A percentile compares a stretch with the other conserved stretches of the same genome.
These are phyloP conservation scores for Agonopterix arenella DNA, from an alignment of 2,888 invertebrate genomes.

Conservation along the genomic window DNA sequence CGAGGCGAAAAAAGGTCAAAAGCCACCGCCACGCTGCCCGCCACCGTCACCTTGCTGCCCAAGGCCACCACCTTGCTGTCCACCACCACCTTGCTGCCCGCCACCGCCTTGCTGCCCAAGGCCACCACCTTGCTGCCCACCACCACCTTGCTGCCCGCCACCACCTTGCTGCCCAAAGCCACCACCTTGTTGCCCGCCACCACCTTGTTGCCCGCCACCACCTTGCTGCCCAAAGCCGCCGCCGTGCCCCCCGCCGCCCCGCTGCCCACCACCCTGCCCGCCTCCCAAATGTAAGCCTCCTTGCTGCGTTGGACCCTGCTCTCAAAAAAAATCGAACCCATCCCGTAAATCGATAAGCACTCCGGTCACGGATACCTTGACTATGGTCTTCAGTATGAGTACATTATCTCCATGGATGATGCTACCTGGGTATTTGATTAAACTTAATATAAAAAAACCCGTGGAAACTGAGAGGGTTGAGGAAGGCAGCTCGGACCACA, in stretches of 20 bases:
- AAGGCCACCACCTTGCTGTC: too few species aligned
- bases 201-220: not conserved
- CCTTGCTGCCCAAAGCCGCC: not conserved
- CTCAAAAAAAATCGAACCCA: not conserved
- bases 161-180: not conserved
- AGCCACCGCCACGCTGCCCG: too few species aligned
- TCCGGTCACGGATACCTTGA: too few species aligned
- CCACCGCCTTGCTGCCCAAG: constrained; percentile 4
- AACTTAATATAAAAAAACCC: too few species aligned
- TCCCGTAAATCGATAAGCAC: too few species aligned
- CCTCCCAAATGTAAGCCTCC: not conserved
- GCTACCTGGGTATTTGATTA: too few species aligned
- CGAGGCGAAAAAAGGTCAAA: not conserved
- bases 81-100: constrained; percentile 13
- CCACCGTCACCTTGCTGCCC: too few species aligned
- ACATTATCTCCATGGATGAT: not conserved
- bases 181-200: not conserved
- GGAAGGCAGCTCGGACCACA: not conserved
- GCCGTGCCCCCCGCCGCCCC: not conserved
- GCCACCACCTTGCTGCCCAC: not conserved
- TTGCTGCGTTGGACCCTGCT: constrained; percentile 3
- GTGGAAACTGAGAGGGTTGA: not conserved
- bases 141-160: too few species aligned
- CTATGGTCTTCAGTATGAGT: not conserved
- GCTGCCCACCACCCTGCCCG: not conserved